Evolutionary conservation across 2,888 invertebrate species (phyloP).

Genomic region (Synanthedon andrenaeformis): DNA sequence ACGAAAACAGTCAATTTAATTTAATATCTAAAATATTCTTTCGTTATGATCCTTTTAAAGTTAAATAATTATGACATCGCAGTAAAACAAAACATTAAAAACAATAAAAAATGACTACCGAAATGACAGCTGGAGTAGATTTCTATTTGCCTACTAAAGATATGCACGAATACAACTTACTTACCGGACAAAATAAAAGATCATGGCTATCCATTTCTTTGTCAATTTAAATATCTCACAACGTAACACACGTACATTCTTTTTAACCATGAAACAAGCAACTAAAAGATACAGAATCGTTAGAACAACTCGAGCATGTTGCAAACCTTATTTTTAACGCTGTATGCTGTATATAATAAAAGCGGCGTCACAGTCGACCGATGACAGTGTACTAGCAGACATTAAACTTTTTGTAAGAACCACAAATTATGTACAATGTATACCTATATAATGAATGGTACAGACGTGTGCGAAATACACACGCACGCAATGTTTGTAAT

Average conservation of each 20-base stretch:
- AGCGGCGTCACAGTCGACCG: conserved; percentile 8
- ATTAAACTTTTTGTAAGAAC: not conserved
- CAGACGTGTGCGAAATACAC: not conserved
- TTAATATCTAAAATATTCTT: not conserved
- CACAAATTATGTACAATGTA: not conserved
- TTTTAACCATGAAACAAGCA: conserved; percentile 14
- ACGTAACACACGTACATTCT: conserved; percentile 12
- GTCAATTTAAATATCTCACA: conserved; percentile 1
- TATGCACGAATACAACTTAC: conserved; percentile 1
- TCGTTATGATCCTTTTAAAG: not conserved
- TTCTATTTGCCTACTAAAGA: too few species aligned
- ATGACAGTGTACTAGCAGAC: not conserved
- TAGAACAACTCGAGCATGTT: conserved; percentile 20
- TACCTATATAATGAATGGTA: not conserved
- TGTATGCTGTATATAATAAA: conserved; percentile 15
- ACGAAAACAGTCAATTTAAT: not conserved
- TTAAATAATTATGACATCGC: not conserved
- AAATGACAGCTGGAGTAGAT: not conserved
- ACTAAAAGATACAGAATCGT: conserved; percentile 28
- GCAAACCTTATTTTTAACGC: conserved; percentile 20
- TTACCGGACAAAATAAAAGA: conserved; percentile 19
- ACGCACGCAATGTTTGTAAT: not conserved
- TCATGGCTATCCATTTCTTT: conserved; percentile 23
- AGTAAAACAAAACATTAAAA: not conserved
- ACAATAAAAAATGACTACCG: not conserved